Evolutionary conservation across 2,797 vertebrate species (phyloP).

Genomic region (Squalus acanthias): DNA sequence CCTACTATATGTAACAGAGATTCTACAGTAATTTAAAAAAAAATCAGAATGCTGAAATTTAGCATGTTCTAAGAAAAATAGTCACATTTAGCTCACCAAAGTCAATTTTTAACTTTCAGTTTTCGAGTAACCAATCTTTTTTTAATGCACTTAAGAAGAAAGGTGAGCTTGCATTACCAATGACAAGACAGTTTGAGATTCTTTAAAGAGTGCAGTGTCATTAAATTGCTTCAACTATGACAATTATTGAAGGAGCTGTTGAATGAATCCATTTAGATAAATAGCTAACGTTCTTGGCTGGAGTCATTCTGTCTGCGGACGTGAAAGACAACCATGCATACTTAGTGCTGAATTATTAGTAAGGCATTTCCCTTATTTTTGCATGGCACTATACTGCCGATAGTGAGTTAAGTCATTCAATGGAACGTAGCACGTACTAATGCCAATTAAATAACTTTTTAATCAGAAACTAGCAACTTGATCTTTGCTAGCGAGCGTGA

Average conservation of each 20-base stretch:
- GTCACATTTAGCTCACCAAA: background rate
- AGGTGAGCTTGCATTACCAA: background rate
- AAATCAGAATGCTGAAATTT: background rate
- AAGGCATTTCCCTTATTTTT: background rate
- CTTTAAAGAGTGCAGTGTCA: background rate
- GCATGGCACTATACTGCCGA: background rate
- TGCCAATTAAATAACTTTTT: constrained; percentile 5
- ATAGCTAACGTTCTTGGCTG: background rate
- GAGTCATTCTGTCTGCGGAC: background rate
- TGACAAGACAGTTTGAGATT: background rate
- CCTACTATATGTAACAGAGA: background rate
- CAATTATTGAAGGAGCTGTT: background rate
- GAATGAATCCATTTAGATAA: constrained; percentile 34
- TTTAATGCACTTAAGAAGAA: background rate
- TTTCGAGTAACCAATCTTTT: background rate
- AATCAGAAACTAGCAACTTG: background rate
- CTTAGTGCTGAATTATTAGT: background rate
- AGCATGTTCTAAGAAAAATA: background rate
- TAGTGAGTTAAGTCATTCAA: background rate
- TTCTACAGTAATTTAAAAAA: background rate
- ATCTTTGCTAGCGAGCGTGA: background rate
- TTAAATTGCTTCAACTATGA: background rate
- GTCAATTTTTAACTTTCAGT: background rate
- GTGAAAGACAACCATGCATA: background rate
- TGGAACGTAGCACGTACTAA: background rate